Conservation (phyloP, 2,797 vertebrate species). For the Pteronotus mesoamericanus region DNA sequence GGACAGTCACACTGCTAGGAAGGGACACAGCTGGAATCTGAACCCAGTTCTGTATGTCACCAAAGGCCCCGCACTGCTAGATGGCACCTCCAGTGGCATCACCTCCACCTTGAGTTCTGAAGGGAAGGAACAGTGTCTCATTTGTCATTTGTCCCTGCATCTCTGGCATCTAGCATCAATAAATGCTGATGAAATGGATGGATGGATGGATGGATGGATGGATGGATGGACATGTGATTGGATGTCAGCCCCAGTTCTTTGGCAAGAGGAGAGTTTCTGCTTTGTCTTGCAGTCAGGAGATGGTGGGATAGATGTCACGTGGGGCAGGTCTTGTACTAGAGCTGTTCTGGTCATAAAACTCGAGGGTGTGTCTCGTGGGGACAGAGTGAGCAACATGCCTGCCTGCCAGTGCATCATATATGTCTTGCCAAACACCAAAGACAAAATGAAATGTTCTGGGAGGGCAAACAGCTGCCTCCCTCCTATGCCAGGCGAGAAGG, state of each 20-base stretch:
- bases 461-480: constrained; percentile 35
- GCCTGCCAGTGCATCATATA: neutral
- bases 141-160: neutral
- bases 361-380: constrained; percentile 29
- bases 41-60: neutral
- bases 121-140: neutral
- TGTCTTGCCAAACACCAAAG: constrained; percentile 55
- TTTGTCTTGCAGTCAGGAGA: neutral
- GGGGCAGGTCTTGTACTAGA: constrained; percentile 29
- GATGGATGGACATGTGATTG: neutral
- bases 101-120: neutral
- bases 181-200: neutral
- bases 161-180: neutral
- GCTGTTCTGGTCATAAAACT: constrained; percentile 58
- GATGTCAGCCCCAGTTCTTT: neutral
- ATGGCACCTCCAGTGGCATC: neutral
- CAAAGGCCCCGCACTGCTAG: neutral
- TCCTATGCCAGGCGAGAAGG: neutral
- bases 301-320: constrained; percentile 15
- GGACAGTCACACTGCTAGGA: neutral
- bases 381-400: neutral
- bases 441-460: constrained; percentile 35
- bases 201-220: neutral
- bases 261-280: constrained; percentile 36
- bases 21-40: neutral